Percentiles rank a stretch among this genome's conserved stretches.
These are phyloP conservation scores for Potamarius usumacintae DNA, from an alignment of 2,113 vertebrate species.

Conservation along the genomic window DNA sequence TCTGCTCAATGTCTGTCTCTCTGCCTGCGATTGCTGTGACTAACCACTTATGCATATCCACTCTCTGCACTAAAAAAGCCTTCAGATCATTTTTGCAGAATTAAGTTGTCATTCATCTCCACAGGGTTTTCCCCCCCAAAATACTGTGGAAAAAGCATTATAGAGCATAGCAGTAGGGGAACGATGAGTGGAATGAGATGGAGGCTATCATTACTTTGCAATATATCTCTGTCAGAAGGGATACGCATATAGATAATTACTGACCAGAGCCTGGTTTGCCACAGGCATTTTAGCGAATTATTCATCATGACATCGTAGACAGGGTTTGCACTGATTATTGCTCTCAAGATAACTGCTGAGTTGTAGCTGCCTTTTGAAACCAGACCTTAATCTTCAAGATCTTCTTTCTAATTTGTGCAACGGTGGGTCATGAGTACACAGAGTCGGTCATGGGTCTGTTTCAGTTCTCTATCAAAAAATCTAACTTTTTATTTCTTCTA, in stretches of 20 bases:
- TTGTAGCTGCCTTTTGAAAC: not conserved
- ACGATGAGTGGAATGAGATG: slow-evolving; percentile 3
- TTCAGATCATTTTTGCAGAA: slow-evolving; percentile 36
- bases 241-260: slow-evolving; percentile 39
- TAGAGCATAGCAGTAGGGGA: not conserved
- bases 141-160: slow-evolving; percentile 37
- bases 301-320: slow-evolving; percentile 4
- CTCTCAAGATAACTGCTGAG: not conserved
- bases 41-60: slow-evolving; percentile 37
- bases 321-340: slow-evolving; percentile 21
- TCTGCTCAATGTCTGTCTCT: slow-evolving; percentile 2
- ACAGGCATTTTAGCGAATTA: slow-evolving; percentile 10
- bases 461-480: not conserved
- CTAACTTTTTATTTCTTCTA: not conserved
- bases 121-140: slow-evolving; percentile 3
- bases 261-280: slow-evolving; percentile 34
- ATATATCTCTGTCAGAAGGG: slow-evolving; percentile 11
- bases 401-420: not conserved
- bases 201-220: slow-evolving; percentile 33
- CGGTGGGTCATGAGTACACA: not conserved
- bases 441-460: not conserved
- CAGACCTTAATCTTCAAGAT: not conserved
- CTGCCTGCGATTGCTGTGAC: not conserved
- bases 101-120: slow-evolving; percentile 41
- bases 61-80: slow-evolving; percentile 4